Evolutionary conservation across 1,140 invertebrate genomes (phyloP), one percentile per base, ranked within the genome.

Genomic region (Lepidurus arcticus): DNA sequence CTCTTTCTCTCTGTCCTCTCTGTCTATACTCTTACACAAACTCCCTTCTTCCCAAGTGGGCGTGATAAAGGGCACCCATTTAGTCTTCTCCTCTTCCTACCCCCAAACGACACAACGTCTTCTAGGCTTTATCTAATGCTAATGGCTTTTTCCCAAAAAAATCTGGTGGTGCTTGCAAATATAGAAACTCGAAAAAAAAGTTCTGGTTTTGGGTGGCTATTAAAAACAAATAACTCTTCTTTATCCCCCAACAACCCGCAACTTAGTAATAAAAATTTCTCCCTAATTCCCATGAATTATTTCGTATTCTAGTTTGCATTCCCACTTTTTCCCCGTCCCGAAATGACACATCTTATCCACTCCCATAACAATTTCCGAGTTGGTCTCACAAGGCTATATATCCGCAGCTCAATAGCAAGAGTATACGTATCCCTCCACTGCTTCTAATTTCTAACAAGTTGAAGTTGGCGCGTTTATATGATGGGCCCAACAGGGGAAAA

Each of bases 241-340:
- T 65, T 21, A 65, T 65, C 16, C 53, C 21, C 53, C 53, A 21
- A 34, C 34, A 34, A 34, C 34, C 34, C n/a, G 53, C 53, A 65
- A 21, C 16, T 7, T n/a, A 65, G 53, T 65, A 13, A 65, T 65
- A 65, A 65, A 65, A 65, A 65, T 65, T 65, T 13, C 53, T 10
- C 13, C 53, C 21, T 65, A 65, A 65, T 65, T 65, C 53, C 53
- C 21, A 65, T 65, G 53, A 65, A 65, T 65, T 65, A 65, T 65
- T 7, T 13, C 21, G 53, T 34, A 65, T 65, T 65, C 53, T 65
- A 13, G 16, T 21, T 65, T 65, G 21, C 53, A 13, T 65, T 47
- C 21, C 16, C 53, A 4, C 45, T 11, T n/a, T n/a, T n/a, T 21
- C 53, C 5, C 53, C 21, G 16, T 16, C 53, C 53, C 21, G 16